Evolutionary conservation across 1,140 invertebrate species (phyloP).

Genomic region (Papilio dardanus): DNA sequence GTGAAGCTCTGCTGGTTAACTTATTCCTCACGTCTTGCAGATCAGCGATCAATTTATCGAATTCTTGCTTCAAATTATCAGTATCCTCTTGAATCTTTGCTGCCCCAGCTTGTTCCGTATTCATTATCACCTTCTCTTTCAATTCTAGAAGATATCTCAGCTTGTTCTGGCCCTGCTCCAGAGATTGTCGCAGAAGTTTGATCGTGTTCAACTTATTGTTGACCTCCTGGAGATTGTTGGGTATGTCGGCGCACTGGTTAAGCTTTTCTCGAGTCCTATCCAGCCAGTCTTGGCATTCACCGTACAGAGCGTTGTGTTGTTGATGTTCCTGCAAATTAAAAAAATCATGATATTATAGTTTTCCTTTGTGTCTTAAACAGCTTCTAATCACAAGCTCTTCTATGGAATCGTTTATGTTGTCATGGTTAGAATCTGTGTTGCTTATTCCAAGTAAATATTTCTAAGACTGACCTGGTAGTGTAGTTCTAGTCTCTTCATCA

Average conservation of each 20-base stretch:
- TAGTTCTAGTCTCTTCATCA: slow-evolving; percentile 94
- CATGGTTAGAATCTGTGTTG: slow-evolving; percentile 8
- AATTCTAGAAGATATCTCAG: slow-evolving; percentile 94
- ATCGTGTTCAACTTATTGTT: slow-evolving; percentile 92
- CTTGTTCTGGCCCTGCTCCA: slow-evolving; percentile 96
- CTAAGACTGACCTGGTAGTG: slow-evolving; percentile 89
- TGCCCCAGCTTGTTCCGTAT: slow-evolving; percentile 93
- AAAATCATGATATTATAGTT: neutral
- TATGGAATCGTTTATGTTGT: too few species aligned
- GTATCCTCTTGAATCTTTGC: slow-evolving; percentile 95
- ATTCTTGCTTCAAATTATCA: slow-evolving; percentile 93
- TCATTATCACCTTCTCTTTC: slow-evolving; percentile 95
- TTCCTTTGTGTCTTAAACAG: too few species aligned
- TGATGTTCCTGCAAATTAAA: slow-evolving; percentile 87
- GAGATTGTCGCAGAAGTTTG: slow-evolving; percentile 91
- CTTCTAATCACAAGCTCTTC: neutral
- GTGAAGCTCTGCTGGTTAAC: slow-evolving; percentile 86
- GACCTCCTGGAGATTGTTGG: slow-evolving; percentile 90
- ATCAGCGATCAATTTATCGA: slow-evolving; percentile 92
- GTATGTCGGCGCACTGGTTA: slow-evolving; percentile 89
- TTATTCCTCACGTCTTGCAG: slow-evolving; percentile 90
- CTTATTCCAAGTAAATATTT: slow-evolving; percentile 15
- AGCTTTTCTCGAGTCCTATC: slow-evolving; percentile 93
- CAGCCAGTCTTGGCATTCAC: slow-evolving; percentile 96
- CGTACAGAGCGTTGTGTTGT: slow-evolving; percentile 93